These are phyloP conservation scores for Hirtodrosophila confusa DNA, from an alignment of 2,888 invertebrate species.

Conservation along the genomic window DNA sequence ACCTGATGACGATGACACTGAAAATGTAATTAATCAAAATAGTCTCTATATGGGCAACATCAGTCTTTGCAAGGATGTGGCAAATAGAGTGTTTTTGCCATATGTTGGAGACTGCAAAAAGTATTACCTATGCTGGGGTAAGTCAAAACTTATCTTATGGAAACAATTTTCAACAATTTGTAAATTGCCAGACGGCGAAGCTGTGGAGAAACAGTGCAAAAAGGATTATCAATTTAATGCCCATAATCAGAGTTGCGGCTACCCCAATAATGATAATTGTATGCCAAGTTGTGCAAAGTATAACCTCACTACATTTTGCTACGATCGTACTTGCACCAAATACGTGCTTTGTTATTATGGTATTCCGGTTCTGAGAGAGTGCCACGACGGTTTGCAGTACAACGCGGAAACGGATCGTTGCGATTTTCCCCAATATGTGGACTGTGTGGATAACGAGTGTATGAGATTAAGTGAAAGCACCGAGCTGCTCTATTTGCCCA, in stretches of 20 bases:
- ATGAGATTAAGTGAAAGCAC: constrained; percentile 60
- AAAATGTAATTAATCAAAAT: not conserved
- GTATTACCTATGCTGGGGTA: constrained; percentile 73
- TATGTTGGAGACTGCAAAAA: constrained; percentile 60
- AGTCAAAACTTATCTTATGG: not conserved
- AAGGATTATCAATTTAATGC: constrained; percentile 60
- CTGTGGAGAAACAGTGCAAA: constrained; percentile 55
- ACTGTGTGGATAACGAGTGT: constrained; percentile 79
- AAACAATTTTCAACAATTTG: not conserved
- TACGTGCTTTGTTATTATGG: constrained; percentile 78
- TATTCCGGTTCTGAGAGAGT: constrained; percentile 70
- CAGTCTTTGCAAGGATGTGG: constrained; percentile 60
- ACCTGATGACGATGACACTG: not conserved
- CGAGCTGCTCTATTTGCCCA: constrained; percentile 70
- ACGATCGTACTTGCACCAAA: constrained; percentile 79
- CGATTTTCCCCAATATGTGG: constrained; percentile 79
- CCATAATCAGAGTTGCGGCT: constrained; percentile 54
- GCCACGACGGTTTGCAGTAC: constrained; percentile 79
- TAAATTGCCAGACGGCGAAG: constrained; percentile 41
- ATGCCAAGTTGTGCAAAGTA: constrained; percentile 43
- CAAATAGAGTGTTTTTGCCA: constrained; percentile 68
- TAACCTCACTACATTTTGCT: constrained; percentile 63
- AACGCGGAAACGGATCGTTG: constrained; percentile 81
- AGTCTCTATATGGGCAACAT: constrained; percentile 39
- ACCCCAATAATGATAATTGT: constrained; percentile 22